Base-by-base conservation (phyloP, 1,140 invertebrate genomes). In the Drosophila elegans region DNA sequence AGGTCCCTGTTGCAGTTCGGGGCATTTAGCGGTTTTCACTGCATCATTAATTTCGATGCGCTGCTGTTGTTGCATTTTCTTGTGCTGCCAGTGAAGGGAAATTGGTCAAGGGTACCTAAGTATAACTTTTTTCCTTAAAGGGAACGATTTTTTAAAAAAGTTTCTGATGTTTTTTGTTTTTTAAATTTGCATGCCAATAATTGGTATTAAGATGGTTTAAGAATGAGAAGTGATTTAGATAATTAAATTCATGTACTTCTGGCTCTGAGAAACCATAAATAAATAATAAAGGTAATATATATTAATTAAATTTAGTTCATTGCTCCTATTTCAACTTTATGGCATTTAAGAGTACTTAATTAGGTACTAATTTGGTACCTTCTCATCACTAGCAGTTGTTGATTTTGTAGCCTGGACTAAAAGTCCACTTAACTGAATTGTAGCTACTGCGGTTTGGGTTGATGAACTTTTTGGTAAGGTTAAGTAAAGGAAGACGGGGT, bases 41-140 rank as follows among this genome's bases (percentile, higher is more conserved):
- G 83, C 84, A 83, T 89, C 84, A 88, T 88, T 88, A 88, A 88
- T 77, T 86, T 88, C 72, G 76, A 80, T 88, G 67, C 74, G 62
- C 78, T 60, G 59, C 42, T 29, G 61, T 45, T 45, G 61, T 29
- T 36, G 61, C 48, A 32, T 12, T 16, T 10, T 36, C 45, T n/a
- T n/a, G 13, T 6, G 34, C 3, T 57, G 34, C 12, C 27, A 57
- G 36, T 29, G 59, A 41, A 29, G 36, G n/a, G 13, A 1, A 56
- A 5, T 5, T 4, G 1, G 2, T 29, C 10, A 10, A 3, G 5
- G 3, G n/a, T 44, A 32, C 25, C 2, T 32, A 52, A 9, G 1
- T 0, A 36, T 10, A 5, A 34, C 49, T 6, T 11, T 16, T 51
- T 39, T 4, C 4, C 10, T 3, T 3, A 12, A 38, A 1, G 2